Evolutionary conservation across 2,797 vertebrate genomes (phyloP), one percentile per base, ranked within the genome.

Genomic region (Tinamus major): DNA sequence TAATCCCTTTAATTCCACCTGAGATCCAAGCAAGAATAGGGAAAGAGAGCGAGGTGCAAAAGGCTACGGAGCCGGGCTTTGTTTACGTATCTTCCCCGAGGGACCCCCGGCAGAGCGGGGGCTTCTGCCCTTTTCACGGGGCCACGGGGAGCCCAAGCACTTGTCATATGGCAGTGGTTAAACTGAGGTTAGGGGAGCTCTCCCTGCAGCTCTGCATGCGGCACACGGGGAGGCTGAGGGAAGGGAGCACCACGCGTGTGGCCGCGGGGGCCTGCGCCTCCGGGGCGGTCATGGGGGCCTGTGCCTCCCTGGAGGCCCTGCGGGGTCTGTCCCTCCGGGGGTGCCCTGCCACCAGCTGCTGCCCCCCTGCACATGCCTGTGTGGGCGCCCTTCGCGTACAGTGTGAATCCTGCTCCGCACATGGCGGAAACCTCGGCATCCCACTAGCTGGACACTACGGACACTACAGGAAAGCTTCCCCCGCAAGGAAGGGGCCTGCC

Each of bases 1-100:
- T 98, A 98, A 98, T 99, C 99, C 98, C 96, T 97, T 93, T 98
- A 98, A 98, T 98, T 98, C 98, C 97, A 98, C 97, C 98, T 98
- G 98, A 98, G 98, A 98, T 98, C 96, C 94, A 94, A 95, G 94
- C 96, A 97, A 98, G 98, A 98, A 98, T 94, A 95, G 97, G 97
- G 95, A 97, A 98, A 97, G 96, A 98, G 98, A 98, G 98, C 97
- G 97, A 98, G 97, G 97, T 98, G 96, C 96, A 97, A 96, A 96
- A 95, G 96, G 97, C 98, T 98, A 97, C 95, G 94, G 97, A 97
- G 97, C 95, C 96, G 97, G 97, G 98, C 98, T 98, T 99, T 99
- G 99, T 99, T 98, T 97, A 98, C 95, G 90, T 96, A 89, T 68
- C 92, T 97, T 97, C 98, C 98, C 98, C 97, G n/a, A 9, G 92